Base-by-base conservation (phyloP, 2,797 vertebrate genomes). In the Falco biarmicus region DNA sequence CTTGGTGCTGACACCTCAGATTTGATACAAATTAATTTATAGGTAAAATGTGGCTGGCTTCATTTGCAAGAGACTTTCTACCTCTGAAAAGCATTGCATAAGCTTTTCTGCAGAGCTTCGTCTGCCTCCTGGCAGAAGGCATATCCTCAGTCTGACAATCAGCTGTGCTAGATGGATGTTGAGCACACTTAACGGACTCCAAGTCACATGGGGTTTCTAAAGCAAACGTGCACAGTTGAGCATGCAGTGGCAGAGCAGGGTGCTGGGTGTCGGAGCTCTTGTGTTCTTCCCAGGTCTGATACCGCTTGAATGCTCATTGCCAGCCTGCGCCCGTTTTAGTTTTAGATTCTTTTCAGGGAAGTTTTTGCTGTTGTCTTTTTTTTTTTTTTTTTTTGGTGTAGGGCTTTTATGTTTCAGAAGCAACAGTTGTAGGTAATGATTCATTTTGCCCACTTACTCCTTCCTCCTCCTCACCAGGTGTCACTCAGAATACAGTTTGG, bases 81-180 rank as follows among this genome's bases (percentile, higher is more conserved):
- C 18, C 71, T 29, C 32, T 37, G 64, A 15, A 31, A 53, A 78
- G 34, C 51, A 2, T 43, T 34, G 54, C 92, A 10, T 2, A n/a
- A 76, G 83, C 69, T 28, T 57, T 66, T 25, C 60, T 41, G 82
- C 87, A n/a, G 68, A 64, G 89, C 84, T 77, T 22, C 3, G 8
- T 12, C 74, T 73, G 73, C 76, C 69, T n/a, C 41, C 87, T 84
- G 93, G 91, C 79, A 37, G 54, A 0, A 41, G 56, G 15, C 26
- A 0, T 3, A 1, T 13, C 61, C 73, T 48, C 45, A 0, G 4
- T 17, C n/a, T 81, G 80, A 41, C 94, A 94, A 64, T 86, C 85
- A 87, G 54, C 86, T 39, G 86, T 31, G 56, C 47, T 3, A 8
- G 31, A 1, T 81, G 93, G 95, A 94, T 94, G 91, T 95, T 88